Percentiles rank a stretch among this genome's conserved stretches.
These are phyloP conservation scores for Suricata suricatta DNA, from an alignment of 2,113 vertebrate genomes.

Conservation along the genomic window DNA sequence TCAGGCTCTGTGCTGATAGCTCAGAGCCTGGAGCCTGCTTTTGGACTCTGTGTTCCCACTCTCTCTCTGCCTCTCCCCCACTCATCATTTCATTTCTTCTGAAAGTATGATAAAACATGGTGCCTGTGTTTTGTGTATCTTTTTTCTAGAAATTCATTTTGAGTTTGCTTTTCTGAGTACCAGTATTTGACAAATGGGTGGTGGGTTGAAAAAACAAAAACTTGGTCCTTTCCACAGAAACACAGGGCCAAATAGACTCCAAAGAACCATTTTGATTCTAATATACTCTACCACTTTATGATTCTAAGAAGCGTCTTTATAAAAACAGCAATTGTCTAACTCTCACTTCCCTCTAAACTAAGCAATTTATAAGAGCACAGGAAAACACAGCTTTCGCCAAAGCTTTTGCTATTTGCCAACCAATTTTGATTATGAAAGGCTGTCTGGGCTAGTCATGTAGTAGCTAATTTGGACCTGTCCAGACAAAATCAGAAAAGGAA, in stretches of 20 bases:
- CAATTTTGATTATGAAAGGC: conserved; percentile 56
- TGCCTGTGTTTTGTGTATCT: background rate
- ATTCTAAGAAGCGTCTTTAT: background rate
- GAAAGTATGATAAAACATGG: background rate
- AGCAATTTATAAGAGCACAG: background rate
- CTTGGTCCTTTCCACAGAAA: background rate
- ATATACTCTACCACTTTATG: background rate
- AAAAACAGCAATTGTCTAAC: background rate
- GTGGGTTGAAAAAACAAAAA: background rate
- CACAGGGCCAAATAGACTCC: background rate
- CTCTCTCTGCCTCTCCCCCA: too few relatives aligned
- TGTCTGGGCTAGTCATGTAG: conserved; percentile 20
- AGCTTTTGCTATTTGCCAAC: background rate
- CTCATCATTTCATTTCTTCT: background rate
- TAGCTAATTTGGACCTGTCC: conserved; percentile 53
- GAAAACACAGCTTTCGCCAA: conserved; percentile 12
- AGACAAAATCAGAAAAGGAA: conserved; percentile 54
- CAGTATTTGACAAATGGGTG: background rate
- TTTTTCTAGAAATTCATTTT: background rate
- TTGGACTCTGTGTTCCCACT: too few relatives aligned
- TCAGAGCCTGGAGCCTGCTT: too few relatives aligned
- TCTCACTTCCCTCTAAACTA: background rate
- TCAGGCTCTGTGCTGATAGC: too few relatives aligned
- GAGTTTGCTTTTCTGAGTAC: conserved; percentile 3
- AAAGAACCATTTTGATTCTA: background rate